phyloP scores from a whole-genome alignment of 2,888 invertebrate species.

The Ectemnius continuus region DNA sequence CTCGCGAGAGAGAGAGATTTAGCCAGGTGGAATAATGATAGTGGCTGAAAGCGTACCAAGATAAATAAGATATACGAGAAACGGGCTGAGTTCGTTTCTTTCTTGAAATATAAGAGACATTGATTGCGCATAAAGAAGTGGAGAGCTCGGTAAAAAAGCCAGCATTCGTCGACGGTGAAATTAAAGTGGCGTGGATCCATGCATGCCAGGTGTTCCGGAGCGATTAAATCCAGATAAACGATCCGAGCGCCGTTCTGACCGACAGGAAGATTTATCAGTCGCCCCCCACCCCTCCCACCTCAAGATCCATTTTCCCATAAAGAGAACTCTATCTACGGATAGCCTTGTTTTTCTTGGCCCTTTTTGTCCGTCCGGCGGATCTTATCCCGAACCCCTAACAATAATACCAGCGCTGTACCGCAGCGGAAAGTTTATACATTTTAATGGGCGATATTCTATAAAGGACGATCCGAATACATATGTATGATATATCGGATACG shows the following conservation, averaged over 20 bases:
- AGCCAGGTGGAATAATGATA: no score
- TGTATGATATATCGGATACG: not conserved
- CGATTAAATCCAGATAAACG: slow-evolving; percentile 64
- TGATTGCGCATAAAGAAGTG: slow-evolving; percentile 8
- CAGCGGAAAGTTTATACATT: slow-evolving; percentile 28
- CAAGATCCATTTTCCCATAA: slow-evolving; percentile 56
- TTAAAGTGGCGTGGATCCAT: slow-evolving; percentile 52
- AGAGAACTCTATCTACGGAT: slow-evolving; percentile 49
- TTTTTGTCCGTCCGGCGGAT: slow-evolving; percentile 23
- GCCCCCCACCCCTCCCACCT: no score
- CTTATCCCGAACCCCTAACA: slow-evolving; percentile 13
- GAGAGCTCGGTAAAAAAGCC: slow-evolving; percentile 34
- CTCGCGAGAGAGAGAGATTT: no score
- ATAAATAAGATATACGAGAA: no score
- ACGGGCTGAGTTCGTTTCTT: no score
- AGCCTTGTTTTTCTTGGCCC: slow-evolving; percentile 40
- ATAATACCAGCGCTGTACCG: slow-evolving; percentile 9
- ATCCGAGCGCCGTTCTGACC: slow-evolving; percentile 55
- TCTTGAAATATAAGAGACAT: not conserved
- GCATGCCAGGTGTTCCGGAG: slow-evolving; percentile 54
- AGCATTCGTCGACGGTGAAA: slow-evolving; percentile 34
- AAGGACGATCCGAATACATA: not conserved
- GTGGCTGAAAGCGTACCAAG: no score
- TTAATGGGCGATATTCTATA: not conserved
- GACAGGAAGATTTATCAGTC: slow-evolving; percentile 62